These are phyloP conservation scores for Drosophila navojoa DNA, from an alignment of 1,140 invertebrate species.

Conservation along the genomic window DNA sequence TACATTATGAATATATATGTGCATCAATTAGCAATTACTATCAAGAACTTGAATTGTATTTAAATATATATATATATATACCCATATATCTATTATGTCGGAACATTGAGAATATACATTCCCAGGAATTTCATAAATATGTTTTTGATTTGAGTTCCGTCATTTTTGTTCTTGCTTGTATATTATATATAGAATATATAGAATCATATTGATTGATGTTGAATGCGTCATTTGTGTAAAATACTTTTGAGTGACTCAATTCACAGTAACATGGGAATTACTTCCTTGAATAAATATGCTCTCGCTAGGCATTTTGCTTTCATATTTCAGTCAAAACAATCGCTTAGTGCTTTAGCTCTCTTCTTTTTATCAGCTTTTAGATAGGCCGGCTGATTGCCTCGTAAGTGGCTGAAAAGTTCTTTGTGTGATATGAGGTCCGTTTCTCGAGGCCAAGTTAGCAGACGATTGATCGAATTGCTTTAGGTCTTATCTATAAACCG, in stretches of 20 bases:
- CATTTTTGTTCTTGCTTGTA: constrained; percentile 24
- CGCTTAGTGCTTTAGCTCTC: background rate
- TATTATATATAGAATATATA: too few relatives aligned
- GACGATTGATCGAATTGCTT: constrained; percentile 28
- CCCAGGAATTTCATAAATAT: constrained; percentile 7
- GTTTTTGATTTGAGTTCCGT: constrained; percentile 56
- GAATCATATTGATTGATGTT: too few relatives aligned
- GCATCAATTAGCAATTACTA: too few relatives aligned
- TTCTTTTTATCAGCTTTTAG: constrained; percentile 6
- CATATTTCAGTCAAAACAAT: background rate
- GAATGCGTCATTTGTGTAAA: background rate
- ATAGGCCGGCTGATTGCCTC: constrained; percentile 11
- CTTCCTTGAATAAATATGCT: constrained; percentile 38
- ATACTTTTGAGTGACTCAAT: background rate
- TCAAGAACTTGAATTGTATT: too few relatives aligned
- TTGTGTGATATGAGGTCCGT: background rate
- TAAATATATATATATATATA: too few relatives aligned
- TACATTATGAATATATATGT: background rate
- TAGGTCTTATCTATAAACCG: constrained; percentile 30
- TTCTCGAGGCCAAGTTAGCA: constrained; percentile 5
- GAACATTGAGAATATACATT: constrained; percentile 2
- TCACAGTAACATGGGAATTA: constrained; percentile 13
- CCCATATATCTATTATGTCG: too few relatives aligned
- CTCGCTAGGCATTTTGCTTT: background rate
- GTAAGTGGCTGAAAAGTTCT: constrained; percentile 4